A percentile compares a stretch with the other conserved stretches of the same genome.
phyloP scores from a whole-genome alignment of 2,888 invertebrate genomes.

The Lochmaea crataegi region DNA sequence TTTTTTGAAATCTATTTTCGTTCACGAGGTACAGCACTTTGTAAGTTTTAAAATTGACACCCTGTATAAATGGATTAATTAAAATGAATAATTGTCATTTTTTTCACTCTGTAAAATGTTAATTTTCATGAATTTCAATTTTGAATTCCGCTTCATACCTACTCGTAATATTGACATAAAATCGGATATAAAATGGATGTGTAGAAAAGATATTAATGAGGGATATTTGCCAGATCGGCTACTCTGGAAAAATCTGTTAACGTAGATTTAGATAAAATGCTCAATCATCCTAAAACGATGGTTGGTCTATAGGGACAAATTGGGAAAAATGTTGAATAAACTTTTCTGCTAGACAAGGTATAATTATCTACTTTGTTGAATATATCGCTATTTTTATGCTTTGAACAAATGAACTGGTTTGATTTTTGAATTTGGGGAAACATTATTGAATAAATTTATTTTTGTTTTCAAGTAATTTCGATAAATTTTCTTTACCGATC shows the following conservation, averaged over 20 bases:
- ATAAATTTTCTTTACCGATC: too few species aligned
- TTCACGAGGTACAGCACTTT: too few species aligned
- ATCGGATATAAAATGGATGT: neutral
- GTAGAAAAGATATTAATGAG: neutral
- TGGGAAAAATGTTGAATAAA: neutral
- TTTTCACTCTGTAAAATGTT: too few species aligned
- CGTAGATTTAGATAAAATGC: neutral
- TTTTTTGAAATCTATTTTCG: too few species aligned
- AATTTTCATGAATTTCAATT: neutral
- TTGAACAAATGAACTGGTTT: too few species aligned
- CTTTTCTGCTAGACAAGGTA: neutral
- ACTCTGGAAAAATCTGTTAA: neutral
- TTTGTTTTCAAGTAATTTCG: too few species aligned
- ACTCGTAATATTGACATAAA: neutral
- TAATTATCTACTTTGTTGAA: neutral
- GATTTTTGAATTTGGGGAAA: too few species aligned
- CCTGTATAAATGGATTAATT: too few species aligned
- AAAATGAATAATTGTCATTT: too few species aligned
- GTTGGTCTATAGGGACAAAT: neutral
- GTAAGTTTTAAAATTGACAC: too few species aligned
- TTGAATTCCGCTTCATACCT: neutral
- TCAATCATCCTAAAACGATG: neutral
- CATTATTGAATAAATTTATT: too few species aligned
- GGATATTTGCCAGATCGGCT: neutral
- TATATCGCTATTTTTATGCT: too few species aligned